phyloP scores from a whole-genome alignment of 2,113 vertebrate species.

The Nymphicus hollandicus region DNA sequence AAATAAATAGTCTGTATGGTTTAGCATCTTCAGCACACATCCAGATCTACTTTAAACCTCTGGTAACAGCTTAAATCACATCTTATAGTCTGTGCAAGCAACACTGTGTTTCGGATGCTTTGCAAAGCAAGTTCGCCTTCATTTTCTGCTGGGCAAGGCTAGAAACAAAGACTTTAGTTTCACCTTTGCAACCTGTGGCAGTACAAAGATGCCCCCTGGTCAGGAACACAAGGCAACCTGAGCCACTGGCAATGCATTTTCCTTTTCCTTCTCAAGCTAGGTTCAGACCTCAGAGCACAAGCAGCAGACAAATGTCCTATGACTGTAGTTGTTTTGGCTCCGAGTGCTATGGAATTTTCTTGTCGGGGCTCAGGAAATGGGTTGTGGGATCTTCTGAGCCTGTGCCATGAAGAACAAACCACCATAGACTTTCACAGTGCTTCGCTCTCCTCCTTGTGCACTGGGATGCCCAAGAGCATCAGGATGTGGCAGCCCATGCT shows the following conservation, averaged over 20 bases:
- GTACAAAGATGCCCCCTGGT: not conserved
- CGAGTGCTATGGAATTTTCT: accelerated
- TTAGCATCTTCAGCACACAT: not conserved
- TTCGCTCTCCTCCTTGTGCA: not conserved
- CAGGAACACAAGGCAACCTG: not conserved
- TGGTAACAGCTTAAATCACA: not conserved
- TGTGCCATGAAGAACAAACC: not conserved
- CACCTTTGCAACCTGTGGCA: not conserved
- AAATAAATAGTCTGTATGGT: not conserved
- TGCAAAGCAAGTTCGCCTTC: not conserved
- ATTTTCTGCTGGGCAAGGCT: not conserved
- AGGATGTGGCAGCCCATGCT: not conserved
- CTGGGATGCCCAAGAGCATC: not conserved
- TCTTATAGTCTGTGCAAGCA: not conserved
- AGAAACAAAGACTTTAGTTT: not conserved
- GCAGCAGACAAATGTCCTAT: not conserved
- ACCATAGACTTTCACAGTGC: accelerated
- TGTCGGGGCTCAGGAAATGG: not conserved
- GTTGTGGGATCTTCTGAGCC: not conserved
- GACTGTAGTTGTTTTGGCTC: not conserved
- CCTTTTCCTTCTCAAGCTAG: not conserved
- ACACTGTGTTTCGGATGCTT: not conserved
- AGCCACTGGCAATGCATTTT: not conserved
- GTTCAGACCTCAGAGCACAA: not conserved
- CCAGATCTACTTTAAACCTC: not conserved